Conservation (phyloP, 2,113 vertebrate species). For the Dendropsophus ebraccatus region DNA sequence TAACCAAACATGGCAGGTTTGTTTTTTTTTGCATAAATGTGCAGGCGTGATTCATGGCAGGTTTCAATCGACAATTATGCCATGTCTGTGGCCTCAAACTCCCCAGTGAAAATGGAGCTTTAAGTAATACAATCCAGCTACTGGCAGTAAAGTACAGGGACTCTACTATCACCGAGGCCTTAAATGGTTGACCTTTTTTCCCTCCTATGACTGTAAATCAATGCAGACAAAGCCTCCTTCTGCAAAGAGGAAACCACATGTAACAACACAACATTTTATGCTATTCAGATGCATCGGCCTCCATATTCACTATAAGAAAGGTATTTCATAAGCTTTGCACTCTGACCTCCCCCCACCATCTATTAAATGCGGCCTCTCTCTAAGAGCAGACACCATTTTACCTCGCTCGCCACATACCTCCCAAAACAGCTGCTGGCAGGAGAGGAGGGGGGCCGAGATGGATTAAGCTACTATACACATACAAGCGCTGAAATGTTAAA, state of each 20-base stretch:
- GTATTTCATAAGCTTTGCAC: conserved; percentile 21
- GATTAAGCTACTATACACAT: background rate
- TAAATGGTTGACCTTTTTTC: conserved; percentile 36
- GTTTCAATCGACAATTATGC: background rate
- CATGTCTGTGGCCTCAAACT: background rate
- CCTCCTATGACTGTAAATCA: conserved; percentile 37
- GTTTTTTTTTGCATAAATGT: background rate
- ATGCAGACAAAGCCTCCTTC: conserved; percentile 46
- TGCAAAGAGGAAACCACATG: conserved; percentile 37
- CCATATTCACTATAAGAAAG: conserved; percentile 34
- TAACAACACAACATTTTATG: conserved; percentile 38
- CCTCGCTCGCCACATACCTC: conserved; percentile 36
- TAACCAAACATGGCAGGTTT: background rate
- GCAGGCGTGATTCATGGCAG: background rate
- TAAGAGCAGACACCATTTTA: conserved; percentile 47
- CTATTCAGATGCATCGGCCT: background rate
- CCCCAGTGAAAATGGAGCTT: background rate
- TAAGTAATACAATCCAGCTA: background rate
- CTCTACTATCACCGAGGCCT: background rate
- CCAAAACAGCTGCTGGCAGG: conserved; percentile 5
- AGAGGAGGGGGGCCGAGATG: background rate
- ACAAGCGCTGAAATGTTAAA: background rate
- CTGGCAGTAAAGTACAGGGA: background rate
- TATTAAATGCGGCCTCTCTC: conserved; percentile 35
- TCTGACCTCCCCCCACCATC: conserved; percentile 23